Conservation (phyloP, 2,797 vertebrate species). For the Acipenser ruthenus region DNA sequence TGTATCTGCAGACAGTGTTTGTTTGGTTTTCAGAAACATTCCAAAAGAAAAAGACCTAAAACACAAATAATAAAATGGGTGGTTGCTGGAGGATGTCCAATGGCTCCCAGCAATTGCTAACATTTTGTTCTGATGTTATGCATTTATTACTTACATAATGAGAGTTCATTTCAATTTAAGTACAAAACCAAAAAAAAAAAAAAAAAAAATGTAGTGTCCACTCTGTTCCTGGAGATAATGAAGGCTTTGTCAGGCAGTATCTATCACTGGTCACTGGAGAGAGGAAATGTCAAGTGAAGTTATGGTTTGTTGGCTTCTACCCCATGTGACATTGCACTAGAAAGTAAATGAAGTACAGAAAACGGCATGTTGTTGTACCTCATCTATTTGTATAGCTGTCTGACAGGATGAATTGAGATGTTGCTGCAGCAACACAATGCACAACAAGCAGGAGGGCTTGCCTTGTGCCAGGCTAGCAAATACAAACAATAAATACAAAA, state of each 20-base stretch:
- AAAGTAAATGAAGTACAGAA: constrained; percentile 88
- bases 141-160: constrained; percentile 45
- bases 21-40: constrained; percentile 52
- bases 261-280: constrained; percentile 79
- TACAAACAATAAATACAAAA: constrained; percentile 15
- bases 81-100: constrained; percentile 44
- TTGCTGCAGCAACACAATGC: constrained; percentile 55
- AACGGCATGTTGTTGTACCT: constrained; percentile 76
- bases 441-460: constrained; percentile 35
- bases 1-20: constrained; percentile 49
- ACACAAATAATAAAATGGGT: constrained; percentile 42
- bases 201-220: constrained; percentile 64
- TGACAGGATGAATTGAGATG: constrained; percentile 73
- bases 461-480: not conserved
- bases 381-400: constrained; percentile 74
- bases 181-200: constrained; percentile 47
- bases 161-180: constrained; percentile 60
- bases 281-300: constrained; percentile 81
- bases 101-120: constrained; percentile 13
- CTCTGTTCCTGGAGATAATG: constrained; percentile 76
- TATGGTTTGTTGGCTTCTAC: constrained; percentile 87
- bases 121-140: constrained; percentile 10
- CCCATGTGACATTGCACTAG: constrained; percentile 75
- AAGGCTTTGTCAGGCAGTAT: constrained; percentile 80
- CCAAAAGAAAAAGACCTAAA: constrained; percentile 36